phyloP scores from a whole-genome alignment of 2,888 invertebrate genomes.

The Drosophila diplacantha region DNA sequence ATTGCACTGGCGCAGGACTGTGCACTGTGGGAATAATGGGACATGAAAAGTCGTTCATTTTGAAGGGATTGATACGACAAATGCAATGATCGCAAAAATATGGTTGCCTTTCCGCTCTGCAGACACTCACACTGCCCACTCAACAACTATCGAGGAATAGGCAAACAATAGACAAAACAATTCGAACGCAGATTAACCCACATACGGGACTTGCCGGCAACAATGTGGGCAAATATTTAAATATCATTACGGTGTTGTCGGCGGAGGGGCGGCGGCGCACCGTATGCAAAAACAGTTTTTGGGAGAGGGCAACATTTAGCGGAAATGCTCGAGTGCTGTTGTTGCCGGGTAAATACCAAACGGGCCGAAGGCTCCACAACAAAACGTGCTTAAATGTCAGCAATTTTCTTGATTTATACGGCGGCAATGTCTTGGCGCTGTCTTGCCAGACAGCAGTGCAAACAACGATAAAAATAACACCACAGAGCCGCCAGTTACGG shows the following conservation, averaged over 20 bases:
- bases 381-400: constrained; percentile 71
- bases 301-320: constrained; percentile 53
- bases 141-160: constrained; percentile 38
- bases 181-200: constrained; percentile 68
- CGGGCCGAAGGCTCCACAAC: constrained; percentile 32
- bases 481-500: constrained; percentile 18
- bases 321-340: constrained; percentile 59
- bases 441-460: constrained; percentile 62
- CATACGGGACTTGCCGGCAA: constrained; percentile 57
- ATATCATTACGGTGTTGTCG: constrained; percentile 64
- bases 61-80: neutral
- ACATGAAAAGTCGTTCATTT: too few relatives aligned
- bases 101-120: neutral
- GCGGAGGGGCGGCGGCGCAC: neutral
- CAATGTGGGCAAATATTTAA: constrained; percentile 70
- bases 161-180: constrained; percentile 53
- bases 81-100: neutral
- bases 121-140: constrained; percentile 2
- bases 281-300: constrained; percentile 47
- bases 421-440: constrained; percentile 61
- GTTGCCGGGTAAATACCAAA: constrained; percentile 53
- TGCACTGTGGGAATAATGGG: neutral
- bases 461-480: constrained; percentile 55
- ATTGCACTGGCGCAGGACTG: constrained; percentile 45
- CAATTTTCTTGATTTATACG: constrained; percentile 72